Base-by-base conservation (phyloP, 2,113 vertebrate species). In the Promerops cafer region DNA sequence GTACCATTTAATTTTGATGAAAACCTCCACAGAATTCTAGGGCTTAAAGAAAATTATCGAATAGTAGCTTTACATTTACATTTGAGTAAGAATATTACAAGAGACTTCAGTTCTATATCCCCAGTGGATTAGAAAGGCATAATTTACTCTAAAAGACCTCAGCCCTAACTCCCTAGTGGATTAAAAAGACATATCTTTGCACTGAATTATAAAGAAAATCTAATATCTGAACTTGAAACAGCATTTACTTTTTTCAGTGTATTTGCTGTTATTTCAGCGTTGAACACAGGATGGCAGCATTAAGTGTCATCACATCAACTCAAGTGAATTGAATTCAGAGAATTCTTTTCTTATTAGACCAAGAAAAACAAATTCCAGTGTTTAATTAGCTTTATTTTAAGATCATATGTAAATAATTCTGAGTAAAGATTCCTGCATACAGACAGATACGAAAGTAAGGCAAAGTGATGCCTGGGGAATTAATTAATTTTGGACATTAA, bases 201-300 rank as follows among this genome's bases (percentile, higher is more conserved):
- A 47, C 20, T 47, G 44, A 81, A 80, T 54, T 77, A 86, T 11
- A 70, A 72, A 85, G 78, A 79, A 59, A 64, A 16, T 20, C 16
- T 33, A 70, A 4, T 31, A 84, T 16, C 20, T 69, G 21, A 77
- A 89, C 24, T 31, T 79, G 33, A 21, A 91, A 69, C 8, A 66
- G 71, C 39, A 52, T 72, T 66, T 83, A 59, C 30, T 59, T 66
- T 12, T 71, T 93, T 59, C 78, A 57, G 13, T 19, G 19, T 31
- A 89, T 72, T 69, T 93, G 82, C 57, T 91, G 91, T 66, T 77
- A 91, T 93, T 91, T 90, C 71, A 2, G 2, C 10, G 28, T 24
- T 95, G 94, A 93, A 91, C 96, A 88, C 87, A 26, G 52, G 95
- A 91, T 95, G 95, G 96, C 94, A 96, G 82, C 79, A 94, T 84